These are phyloP conservation scores for Lonchura striata DNA, from an alignment of 2,113 vertebrate genomes.

Conservation along the genomic window DNA sequence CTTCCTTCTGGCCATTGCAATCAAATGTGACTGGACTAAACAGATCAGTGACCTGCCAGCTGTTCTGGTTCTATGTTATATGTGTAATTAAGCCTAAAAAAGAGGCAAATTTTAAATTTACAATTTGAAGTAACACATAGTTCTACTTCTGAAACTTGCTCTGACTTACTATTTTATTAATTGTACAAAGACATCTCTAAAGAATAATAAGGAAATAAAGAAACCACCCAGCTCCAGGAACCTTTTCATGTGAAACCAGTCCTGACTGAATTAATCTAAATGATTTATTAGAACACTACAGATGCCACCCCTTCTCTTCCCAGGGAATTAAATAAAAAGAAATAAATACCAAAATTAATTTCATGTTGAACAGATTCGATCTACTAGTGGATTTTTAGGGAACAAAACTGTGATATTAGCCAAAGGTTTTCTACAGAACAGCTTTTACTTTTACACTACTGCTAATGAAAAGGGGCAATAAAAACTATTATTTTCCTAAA, in stretches of 20 bases:
- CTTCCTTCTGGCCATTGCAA: background rate
- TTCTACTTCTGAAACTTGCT: background rate
- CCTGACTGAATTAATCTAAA: background rate
- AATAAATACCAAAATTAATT: background rate
- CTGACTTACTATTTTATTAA: background rate
- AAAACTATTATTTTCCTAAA: background rate
- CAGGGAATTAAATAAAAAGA: background rate
- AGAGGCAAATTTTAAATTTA: background rate
- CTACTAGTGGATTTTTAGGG: background rate
- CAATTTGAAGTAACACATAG: background rate
- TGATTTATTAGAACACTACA: background rate
- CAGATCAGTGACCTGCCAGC: background rate
- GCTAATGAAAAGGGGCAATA: background rate
- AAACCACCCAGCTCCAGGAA: background rate
- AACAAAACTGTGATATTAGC: background rate
- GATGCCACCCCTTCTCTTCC: background rate
- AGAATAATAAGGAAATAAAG: background rate
- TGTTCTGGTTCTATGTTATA: background rate
- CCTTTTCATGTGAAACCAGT: background rate
- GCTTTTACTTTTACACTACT: background rate
- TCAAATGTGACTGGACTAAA: background rate
- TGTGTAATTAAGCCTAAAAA: background rate
- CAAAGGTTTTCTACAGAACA: background rate
- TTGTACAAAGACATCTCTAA: background rate
- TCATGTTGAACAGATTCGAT: background rate